Conservation (phyloP, 2,113 vertebrate genomes). For the Xiphias gladius region DNA sequence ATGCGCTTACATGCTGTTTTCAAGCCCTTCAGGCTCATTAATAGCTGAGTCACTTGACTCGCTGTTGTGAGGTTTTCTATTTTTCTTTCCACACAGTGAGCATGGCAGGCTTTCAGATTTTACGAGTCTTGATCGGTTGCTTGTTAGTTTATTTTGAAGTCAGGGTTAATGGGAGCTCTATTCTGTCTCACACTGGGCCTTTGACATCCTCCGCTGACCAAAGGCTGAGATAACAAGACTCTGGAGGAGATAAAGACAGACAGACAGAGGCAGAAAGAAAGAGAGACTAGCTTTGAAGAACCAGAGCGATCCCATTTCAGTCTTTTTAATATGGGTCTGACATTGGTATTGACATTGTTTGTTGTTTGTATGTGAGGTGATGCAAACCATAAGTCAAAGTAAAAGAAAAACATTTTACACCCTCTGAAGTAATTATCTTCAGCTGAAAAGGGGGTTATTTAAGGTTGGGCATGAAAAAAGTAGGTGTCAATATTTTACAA, state of each 20-base stretch:
- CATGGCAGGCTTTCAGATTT: conserved; percentile 32
- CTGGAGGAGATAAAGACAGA: conserved; percentile 56
- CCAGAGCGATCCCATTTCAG: neutral
- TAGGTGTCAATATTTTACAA: neutral
- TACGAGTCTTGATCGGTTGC: conserved; percentile 29
- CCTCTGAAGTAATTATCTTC: neutral
- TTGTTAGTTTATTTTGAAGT: conserved; percentile 72
- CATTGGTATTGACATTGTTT: neutral
- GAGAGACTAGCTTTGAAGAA: neutral
- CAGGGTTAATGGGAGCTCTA: conserved; percentile 57
- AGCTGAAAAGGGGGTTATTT: neutral
- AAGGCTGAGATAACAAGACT: conserved; percentile 70
- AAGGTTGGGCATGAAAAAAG: too few relatives aligned
- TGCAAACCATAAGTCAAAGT: neutral
- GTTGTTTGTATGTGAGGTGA: neutral
- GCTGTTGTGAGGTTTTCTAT: neutral
- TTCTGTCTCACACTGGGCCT: conserved; percentile 51
- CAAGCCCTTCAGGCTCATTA: conserved; percentile 40
- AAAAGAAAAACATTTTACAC: neutral
- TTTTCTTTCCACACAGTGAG: neutral
- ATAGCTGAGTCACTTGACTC: conserved; percentile 16
- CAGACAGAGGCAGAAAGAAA: conserved; percentile 10
- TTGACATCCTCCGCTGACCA: conserved; percentile 70
- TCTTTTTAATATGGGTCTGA: neutral
- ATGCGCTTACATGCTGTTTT: neutral